Evolutionary conservation across 2,113 vertebrate species (phyloP).

Genomic region (Cryptomyrus ogoouensis): DNA sequence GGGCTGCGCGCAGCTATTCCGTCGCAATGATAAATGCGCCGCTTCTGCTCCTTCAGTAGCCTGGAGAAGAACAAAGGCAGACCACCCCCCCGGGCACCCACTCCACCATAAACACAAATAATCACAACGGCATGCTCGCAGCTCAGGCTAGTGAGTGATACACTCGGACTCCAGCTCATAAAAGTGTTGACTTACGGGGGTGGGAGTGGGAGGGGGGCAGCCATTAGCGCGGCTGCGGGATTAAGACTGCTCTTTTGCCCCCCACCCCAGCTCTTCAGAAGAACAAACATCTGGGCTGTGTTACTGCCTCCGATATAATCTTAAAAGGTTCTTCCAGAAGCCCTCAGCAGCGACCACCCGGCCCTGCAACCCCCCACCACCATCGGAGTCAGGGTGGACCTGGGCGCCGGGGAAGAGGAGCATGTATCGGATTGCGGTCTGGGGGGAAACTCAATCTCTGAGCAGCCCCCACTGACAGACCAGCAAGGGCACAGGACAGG

Average conservation of each 20-base stretch:
- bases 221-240: constrained; percentile 11
- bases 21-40: constrained; percentile 10
- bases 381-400: constrained; percentile 32
- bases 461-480: constrained; percentile 29
- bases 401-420: constrained; percentile 21
- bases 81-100: neutral
- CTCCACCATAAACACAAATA: constrained; percentile 19
- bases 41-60: constrained; percentile 9
- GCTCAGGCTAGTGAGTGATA: neutral
- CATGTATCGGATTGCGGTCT: constrained; percentile 27
- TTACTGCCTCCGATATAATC: constrained; percentile 49
- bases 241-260: constrained; percentile 6
- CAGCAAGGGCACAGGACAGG: neutral
- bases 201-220: neutral
- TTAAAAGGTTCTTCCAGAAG: constrained; percentile 28
- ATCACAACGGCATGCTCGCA: constrained; percentile 12
- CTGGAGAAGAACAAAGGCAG: constrained; percentile 13
- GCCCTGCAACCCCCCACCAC: too few relatives aligned
- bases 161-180: constrained; percentile 12
- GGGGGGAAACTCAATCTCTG: constrained; percentile 17
- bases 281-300: constrained; percentile 56
- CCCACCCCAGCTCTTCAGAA: neutral
- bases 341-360: neutral
- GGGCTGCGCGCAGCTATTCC: neutral
- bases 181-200: constrained; percentile 22